Conservation (phyloP, 2,888 invertebrate species). For the Syritta pipiens region DNA sequence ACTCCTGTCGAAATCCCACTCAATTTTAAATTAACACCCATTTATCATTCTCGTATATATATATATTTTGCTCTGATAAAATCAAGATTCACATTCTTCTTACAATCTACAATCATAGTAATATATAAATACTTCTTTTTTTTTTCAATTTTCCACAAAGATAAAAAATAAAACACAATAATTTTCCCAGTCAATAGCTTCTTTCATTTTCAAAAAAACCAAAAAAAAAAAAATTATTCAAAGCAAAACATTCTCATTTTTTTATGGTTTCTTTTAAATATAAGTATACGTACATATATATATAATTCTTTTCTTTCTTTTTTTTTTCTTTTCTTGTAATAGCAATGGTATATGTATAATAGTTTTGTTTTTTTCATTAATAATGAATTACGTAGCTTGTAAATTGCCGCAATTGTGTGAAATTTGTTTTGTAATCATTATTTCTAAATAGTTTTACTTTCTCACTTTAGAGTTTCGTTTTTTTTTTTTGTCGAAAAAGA, state of each 20-base stretch:
- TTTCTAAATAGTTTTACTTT: neutral
- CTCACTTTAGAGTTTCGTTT: too few relatives aligned
- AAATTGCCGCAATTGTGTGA: slow-evolving; percentile 41
- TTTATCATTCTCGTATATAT: slow-evolving; percentile 24
- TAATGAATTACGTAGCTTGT: slow-evolving; percentile 32
- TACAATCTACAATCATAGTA: slow-evolving; percentile 42
- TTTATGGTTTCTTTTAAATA: slow-evolving; percentile 21
- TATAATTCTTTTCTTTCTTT: slow-evolving; percentile 2
- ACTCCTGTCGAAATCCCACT: too few relatives aligned
- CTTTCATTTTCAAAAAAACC: too few relatives aligned
- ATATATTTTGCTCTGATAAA: slow-evolving; percentile 54
- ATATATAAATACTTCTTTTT: slow-evolving; percentile 31
- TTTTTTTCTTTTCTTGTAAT: too few relatives aligned
- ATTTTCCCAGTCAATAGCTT: slow-evolving; percentile 17
- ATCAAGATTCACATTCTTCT: slow-evolving; percentile 49
- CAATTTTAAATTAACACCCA: slow-evolving; percentile 25
- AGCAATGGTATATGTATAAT: slow-evolving; percentile 28
- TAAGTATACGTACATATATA: slow-evolving; percentile 17
- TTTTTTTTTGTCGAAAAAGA: too few relatives aligned
- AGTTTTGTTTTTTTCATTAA: neutral
- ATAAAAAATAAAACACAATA: slow-evolving; percentile 4
- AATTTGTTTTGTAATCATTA: slow-evolving; percentile 1
- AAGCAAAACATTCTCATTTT: neutral
- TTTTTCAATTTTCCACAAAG: slow-evolving; percentile 20
- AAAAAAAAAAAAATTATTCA: too few relatives aligned